These are phyloP conservation scores for Allacma fusca DNA, from an alignment of 2,888 invertebrate genomes.

Conservation along the genomic window DNA sequence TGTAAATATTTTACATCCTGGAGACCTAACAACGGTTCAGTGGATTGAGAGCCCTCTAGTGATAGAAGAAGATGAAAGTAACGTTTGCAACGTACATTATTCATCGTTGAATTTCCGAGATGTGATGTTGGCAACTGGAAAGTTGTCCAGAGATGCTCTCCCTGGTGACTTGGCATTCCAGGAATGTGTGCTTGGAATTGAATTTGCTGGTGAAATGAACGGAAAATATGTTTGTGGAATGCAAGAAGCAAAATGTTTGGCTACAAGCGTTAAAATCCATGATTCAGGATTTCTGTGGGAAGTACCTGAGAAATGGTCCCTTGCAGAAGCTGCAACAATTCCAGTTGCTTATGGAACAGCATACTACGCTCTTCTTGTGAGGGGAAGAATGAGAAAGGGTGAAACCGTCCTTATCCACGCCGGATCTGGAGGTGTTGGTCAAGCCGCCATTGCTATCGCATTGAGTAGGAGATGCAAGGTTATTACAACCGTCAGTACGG, in stretches of 20 bases:
- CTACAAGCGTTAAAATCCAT: conserved; percentile 66
- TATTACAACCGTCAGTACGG: conserved; percentile 76
- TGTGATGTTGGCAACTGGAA: conserved; percentile 92
- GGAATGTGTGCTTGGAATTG: conserved; percentile 71
- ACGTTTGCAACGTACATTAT: conserved; percentile 70
- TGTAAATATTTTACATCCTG: conserved; percentile 90
- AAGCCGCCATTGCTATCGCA: conserved; percentile 79
- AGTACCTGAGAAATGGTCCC: conserved; percentile 70
- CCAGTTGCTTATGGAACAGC: conserved; percentile 73
- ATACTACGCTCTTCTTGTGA: conserved; percentile 71
- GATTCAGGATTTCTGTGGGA: conserved; percentile 68
- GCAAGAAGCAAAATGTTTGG: conserved; percentile 67
- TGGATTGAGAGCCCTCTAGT: conserved; percentile 90
- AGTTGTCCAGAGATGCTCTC: conserved; percentile 82
- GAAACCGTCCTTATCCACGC: conserved; percentile 69
- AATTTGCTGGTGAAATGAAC: conserved; percentile 67
- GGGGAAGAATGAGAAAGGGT: conserved; percentile 68
- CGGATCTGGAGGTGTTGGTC: conserved; percentile 77
- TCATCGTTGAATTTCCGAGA: conserved; percentile 92
- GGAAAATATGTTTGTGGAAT: conserved; percentile 66
- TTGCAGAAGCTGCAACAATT: conserved; percentile 74
- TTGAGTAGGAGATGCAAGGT: conserved; percentile 73
- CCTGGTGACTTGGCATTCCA: conserved; percentile 66
- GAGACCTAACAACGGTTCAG: conserved; percentile 89
- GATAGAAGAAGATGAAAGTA: conserved; percentile 58